Conservation (phyloP, 1,140 invertebrate genomes). For the Apis cerana region DNA sequence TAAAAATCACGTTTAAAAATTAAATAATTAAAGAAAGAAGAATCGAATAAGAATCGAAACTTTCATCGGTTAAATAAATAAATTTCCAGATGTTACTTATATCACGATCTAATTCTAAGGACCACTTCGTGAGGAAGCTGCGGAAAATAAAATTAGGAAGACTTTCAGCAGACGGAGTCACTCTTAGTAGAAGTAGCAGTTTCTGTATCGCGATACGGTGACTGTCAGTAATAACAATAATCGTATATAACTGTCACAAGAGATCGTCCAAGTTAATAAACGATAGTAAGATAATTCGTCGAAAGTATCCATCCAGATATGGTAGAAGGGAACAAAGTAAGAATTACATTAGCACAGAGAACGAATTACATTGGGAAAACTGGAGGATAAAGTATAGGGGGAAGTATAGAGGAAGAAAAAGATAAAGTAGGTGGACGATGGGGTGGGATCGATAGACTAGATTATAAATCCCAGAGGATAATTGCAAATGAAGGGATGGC, state of each 20-base stretch:
- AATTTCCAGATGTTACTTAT: neutral
- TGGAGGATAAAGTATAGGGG: conserved; percentile 34
- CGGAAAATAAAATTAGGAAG: conserved; percentile 36
- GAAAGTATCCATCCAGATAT: conserved; percentile 54
- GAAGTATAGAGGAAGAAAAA: neutral
- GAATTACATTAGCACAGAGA: neutral
- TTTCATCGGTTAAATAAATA: neutral
- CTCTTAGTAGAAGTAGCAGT: conserved; percentile 22
- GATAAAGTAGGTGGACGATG: neutral
- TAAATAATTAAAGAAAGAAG: conserved; percentile 7
- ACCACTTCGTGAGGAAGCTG: neutral
- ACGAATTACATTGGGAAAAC: conserved; percentile 12
- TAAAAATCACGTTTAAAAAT: neutral
- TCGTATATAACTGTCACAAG: conserved; percentile 72
- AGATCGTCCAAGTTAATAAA: conserved; percentile 64
- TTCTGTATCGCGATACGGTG: conserved; percentile 49
- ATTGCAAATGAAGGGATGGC: conserved; percentile 47
- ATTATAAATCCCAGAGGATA: conserved; percentile 54
- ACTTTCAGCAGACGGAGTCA: conserved; percentile 24
- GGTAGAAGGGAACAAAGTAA: conserved; percentile 43
- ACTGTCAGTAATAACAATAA: conserved; percentile 66
- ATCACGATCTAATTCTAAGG: conserved; percentile 27
- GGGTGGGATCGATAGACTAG: conserved; percentile 33
- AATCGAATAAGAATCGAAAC: conserved; percentile 43
- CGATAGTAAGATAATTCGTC: conserved; percentile 45